phyloP scores from a whole-genome alignment of 2,797 vertebrate species.

The Rhinogobio ventralis region DNA sequence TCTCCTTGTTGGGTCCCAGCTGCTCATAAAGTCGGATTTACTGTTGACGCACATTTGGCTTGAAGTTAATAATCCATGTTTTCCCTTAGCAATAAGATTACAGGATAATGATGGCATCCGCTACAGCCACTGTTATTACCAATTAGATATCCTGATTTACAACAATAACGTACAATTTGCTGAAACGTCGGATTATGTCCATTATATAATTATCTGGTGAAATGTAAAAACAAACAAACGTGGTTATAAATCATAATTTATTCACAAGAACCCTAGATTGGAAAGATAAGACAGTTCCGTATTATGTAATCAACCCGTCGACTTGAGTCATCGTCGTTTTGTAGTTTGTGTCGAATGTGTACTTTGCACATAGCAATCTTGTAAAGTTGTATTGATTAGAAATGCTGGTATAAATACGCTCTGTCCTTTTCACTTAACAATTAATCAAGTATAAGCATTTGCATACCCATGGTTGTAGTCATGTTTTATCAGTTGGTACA shows the following conservation, averaged over 20 bases:
- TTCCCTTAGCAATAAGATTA: not conserved
- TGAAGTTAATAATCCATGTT: constrained; percentile 23
- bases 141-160: not conserved
- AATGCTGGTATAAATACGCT: not conserved
- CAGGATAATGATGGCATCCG: not conserved
- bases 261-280: not conserved
- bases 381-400: not conserved
- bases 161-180: too few species aligned
- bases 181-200: too few species aligned
- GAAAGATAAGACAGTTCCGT: not conserved
- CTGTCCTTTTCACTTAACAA: not conserved
- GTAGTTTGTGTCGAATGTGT: not conserved
- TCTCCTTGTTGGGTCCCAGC: constrained; percentile 12
- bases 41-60: constrained; percentile 32
- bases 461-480: not conserved
- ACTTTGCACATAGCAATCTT: not conserved
- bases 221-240: too few species aligned
- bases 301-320: not conserved
- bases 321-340: not conserved
- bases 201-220: not conserved
- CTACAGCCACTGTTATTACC: not conserved
- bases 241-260: not conserved
- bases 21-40: constrained; percentile 4
- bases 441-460: not conserved
- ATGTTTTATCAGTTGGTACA: not conserved